Evolutionary conservation across 2,888 invertebrate genomes (phyloP).

Genomic region (Heliconius ethilla): DNA sequence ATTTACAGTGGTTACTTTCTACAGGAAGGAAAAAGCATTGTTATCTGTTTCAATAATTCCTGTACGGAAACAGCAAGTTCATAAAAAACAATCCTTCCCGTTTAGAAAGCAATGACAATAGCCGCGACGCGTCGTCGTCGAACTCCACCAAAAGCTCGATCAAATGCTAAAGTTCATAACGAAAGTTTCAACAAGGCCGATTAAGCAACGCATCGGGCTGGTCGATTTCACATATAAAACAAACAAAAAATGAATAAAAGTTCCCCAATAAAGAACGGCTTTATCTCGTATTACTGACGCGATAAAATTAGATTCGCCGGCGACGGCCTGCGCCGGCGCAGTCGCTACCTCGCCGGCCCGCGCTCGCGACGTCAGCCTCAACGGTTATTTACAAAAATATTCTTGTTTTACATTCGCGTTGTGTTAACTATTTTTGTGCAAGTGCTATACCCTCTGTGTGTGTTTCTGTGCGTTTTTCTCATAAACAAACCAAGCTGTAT

Average conservation of each 20-base stretch:
- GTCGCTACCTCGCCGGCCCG: slow-evolving; percentile 54
- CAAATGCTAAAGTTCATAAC: slow-evolving; percentile 42
- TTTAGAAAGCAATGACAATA: slow-evolving; percentile 34
- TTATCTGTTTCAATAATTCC: slow-evolving; percentile 34
- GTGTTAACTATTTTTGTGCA: slow-evolving; percentile 64
- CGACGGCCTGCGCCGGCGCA: slow-evolving; percentile 52
- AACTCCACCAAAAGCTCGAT: slow-evolving; percentile 34
- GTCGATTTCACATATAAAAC: slow-evolving; percentile 58
- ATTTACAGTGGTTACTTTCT: slow-evolving; percentile 33
- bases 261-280: slow-evolving; percentile 74
- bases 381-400: slow-evolving; percentile 51
- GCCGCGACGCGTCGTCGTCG: slow-evolving; percentile 1
- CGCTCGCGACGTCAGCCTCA: slow-evolving; percentile 55
- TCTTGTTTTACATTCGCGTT: slow-evolving; percentile 59
- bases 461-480: slow-evolving; percentile 54
- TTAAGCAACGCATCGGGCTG: slow-evolving; percentile 42
- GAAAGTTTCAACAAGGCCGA: slow-evolving; percentile 43
- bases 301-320: slow-evolving; percentile 77
- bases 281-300: slow-evolving; percentile 80
- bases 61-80: slow-evolving; percentile 34
- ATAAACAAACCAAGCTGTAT: slow-evolving; percentile 51
- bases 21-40: slow-evolving; percentile 38
- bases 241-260: slow-evolving; percentile 64
- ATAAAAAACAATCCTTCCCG: slow-evolving; percentile 37
- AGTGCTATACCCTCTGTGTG: slow-evolving; percentile 58